Evolutionary conservation across 2,888 invertebrate species (phyloP).

Genomic region (Leucoptera coffeella): DNA sequence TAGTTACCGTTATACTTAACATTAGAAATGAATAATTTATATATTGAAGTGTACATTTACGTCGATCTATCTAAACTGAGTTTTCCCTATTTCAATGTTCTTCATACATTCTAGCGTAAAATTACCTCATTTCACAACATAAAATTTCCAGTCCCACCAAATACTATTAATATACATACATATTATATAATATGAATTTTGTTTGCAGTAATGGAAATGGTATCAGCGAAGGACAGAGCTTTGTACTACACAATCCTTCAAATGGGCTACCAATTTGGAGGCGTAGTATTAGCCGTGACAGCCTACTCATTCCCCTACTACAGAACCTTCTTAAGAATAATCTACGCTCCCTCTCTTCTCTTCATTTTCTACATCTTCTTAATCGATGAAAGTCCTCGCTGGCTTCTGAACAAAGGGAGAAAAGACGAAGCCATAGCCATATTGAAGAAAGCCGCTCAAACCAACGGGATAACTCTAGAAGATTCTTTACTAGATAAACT

Average conservation of each 20-base stretch:
- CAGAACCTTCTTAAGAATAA: slow-evolving; percentile 49
- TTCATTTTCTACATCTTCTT: slow-evolving; percentile 54
- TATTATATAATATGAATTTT: no score
- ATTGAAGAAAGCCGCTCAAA: slow-evolving; percentile 42
- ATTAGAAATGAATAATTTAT: not conserved
- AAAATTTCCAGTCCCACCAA: not conserved
- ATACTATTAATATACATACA: no score
- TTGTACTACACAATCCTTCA: not conserved
- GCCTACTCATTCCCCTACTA: slow-evolving; percentile 58
- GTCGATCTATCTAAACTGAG: not conserved
- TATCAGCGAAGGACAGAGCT: not conserved
- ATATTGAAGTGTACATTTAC: not conserved
- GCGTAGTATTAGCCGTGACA: slow-evolving; percentile 49
- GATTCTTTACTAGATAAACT: slow-evolving; percentile 2
- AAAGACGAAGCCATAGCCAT: slow-evolving; percentile 51
- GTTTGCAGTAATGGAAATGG: slow-evolving; percentile 1
- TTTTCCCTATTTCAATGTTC: not conserved
- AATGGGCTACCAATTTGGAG: slow-evolving; percentile 21
- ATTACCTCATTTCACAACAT: slow-evolving; percentile 3
- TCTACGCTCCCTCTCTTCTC: slow-evolving; percentile 57
- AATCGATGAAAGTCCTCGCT: no score
- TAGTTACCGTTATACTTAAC: no score
- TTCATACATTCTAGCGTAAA: no score
- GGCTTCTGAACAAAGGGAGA: no score
- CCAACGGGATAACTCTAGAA: slow-evolving; percentile 6